Base-by-base conservation (phyloP, 2,888 invertebrate genomes). In the Asteroscopus sphinx region DNA sequence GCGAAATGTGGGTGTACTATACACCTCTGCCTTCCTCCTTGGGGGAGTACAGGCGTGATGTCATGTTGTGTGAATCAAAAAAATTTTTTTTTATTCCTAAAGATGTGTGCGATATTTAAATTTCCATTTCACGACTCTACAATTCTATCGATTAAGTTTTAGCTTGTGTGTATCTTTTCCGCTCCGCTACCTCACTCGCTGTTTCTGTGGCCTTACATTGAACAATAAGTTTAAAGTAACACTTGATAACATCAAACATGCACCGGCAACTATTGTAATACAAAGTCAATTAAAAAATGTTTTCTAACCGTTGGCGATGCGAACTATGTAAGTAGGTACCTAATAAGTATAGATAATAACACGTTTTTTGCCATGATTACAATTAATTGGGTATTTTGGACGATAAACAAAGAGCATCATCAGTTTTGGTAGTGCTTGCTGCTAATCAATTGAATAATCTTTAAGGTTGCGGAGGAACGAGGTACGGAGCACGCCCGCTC, bases 191-290 rank as follows among this genome's bases (percentile, higher is more conserved):
- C 1, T 13, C 6, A 1, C 3, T 13, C 72, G 55, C 49, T 17
- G 35, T 12, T 1, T 12, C 26, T 15, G 12, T 37, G 42, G 72
- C 68, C 45, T 9, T 17, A 46, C 26, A 9, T 9, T 26, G 11
- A 47, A 37, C 25, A 52, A 52, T 63, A 41, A 48, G 39, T 69
- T 37, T 28, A 44, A 40, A 52, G 16, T 51, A 32, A 42, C 0
- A 1, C 21, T 15, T 25, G 62, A 72, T 72, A 73, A 73, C 51
- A 73, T 76, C 68, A 47, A 61, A 72, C 64, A 57, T 47, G 61
- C 39, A 48, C 11, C 36, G 40, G 21, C 47, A 32, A 35, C 37
- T 35, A 51, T 69, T 63, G 49, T 59, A 47, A 36, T 47, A 36
- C 11, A 32, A 58, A 63, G 42, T 58, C 56, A 73, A 62, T 59